A percentile compares a stretch with the other conserved stretches of the same genome.
phyloP scores from a whole-genome alignment of 2,888 invertebrate species.

The Cinara cedri region DNA sequence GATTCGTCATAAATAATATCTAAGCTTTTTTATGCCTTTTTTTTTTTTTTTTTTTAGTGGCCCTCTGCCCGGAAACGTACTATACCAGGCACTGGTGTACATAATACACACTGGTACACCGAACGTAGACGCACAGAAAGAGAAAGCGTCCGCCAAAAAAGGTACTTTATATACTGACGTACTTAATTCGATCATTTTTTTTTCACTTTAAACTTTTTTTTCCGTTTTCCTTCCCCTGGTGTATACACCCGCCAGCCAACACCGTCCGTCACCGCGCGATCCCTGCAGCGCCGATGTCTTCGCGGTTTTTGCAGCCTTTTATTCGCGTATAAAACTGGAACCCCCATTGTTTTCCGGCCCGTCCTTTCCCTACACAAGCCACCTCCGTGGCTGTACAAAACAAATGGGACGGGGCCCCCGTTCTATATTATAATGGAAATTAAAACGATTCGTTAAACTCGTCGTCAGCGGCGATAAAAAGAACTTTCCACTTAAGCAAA shows the following conservation, averaged over 20 bases:
- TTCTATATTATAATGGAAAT: slow-evolving; percentile 44
- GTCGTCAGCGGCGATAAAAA: slow-evolving; percentile 30
- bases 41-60: too few species aligned
- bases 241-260: not conserved
- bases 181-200: slow-evolving; percentile 44
- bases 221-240: not conserved
- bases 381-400: not conserved
- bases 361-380: too few species aligned
- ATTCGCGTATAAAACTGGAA: slow-evolving; percentile 28
- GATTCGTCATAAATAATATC: too few species aligned
- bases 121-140: not conserved
- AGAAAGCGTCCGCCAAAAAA: slow-evolving; percentile 7
- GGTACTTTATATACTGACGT: not conserved
- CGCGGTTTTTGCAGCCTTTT: slow-evolving; percentile 10
- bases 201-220: slow-evolving; percentile 45
- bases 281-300: too few species aligned
- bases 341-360: slow-evolving; percentile 34
- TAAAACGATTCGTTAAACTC: slow-evolving; percentile 56
- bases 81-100: too few species aligned
- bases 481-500: slow-evolving; percentile 57
- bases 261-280: not conserved
- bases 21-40: too few species aligned
- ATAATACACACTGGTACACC: too few species aligned
- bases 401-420: slow-evolving; percentile 43
- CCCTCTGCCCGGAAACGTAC: too few species aligned